A percentile compares a stretch with the other conserved stretches of the same genome.
Conservation (phyloP, 2,797 vertebrate species). For the Prunella strophiata region DNA sequence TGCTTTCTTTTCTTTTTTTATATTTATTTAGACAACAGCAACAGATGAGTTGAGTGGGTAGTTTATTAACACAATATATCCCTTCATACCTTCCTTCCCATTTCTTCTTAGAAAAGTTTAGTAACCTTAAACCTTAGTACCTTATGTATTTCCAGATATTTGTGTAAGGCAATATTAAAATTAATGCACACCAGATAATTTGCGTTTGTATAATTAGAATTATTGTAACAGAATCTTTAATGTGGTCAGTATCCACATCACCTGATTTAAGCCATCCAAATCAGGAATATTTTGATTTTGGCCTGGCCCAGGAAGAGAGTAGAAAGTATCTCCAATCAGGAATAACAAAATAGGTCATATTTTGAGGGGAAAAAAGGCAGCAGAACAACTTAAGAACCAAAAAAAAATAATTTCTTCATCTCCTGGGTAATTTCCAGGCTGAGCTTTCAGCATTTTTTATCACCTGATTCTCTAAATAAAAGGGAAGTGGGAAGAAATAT, state of each 20-base stretch:
- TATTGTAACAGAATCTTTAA: background rate
- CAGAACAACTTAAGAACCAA: background rate
- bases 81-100: background rate
- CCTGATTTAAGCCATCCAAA: background rate
- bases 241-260: background rate
- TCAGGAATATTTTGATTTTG: background rate
- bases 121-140: background rate
- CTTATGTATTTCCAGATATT: background rate
- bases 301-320: background rate
- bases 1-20: slow-evolving; percentile 29
- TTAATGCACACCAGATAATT: background rate
- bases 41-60: slow-evolving; percentile 48
- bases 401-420: background rate
- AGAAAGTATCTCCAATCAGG: background rate
- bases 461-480: background rate
- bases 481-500: background rate
- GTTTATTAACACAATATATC: background rate
- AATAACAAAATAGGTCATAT: background rate
- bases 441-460: background rate
- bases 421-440: background rate
- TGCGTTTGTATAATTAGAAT: background rate
- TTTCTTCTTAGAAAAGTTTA: background rate
- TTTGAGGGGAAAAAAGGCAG: background rate
- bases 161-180: background rate
- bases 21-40: slow-evolving; percentile 43